Percentiles rank a stretch among this genome's conserved stretches.
Evolutionary conservation across 1,140 invertebrate genomes (phyloP).

Genomic region (Andricus grossulariae): DNA sequence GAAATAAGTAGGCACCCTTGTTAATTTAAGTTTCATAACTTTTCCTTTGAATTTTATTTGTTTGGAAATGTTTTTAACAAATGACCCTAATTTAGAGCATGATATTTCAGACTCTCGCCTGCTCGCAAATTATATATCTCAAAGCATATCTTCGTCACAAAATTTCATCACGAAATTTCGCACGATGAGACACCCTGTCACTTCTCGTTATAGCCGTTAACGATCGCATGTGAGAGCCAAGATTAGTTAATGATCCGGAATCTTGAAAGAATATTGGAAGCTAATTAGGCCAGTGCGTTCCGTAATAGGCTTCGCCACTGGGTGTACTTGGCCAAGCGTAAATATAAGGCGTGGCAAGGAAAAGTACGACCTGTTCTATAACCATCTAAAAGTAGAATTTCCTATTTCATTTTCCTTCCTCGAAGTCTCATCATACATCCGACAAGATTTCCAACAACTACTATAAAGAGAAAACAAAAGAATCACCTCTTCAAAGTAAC

Average conservation of each 20-base stretch:
- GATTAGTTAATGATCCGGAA: constrained; percentile 50
- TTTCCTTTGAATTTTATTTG: no score
- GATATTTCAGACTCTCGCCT: constrained; percentile 1
- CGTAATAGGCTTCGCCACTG: constrained; percentile 50
- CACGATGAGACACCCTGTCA: constrained; percentile 52
- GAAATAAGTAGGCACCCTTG: no score
- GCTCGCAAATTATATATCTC: not conserved
- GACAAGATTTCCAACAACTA: not conserved
- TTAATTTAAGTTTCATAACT: no score
- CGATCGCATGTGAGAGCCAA: constrained; percentile 45
- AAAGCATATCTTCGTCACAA: not conserved
- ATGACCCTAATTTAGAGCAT: no score
- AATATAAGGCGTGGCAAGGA: constrained; percentile 51
- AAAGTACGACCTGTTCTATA: constrained; percentile 39
- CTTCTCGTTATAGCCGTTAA: constrained; percentile 53
- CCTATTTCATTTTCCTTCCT: constrained; percentile 1
- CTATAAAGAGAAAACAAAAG: not conserved
- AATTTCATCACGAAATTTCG: not conserved
- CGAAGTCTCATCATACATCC: not conserved
- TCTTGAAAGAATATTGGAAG: constrained; percentile 53
- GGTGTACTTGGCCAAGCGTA: constrained; percentile 54
- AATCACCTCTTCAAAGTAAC: no score
- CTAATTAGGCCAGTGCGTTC: constrained; percentile 58
- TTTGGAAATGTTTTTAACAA: no score
- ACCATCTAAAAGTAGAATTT: constrained; percentile 46